A percentile compares a stretch with the other conserved stretches of the same genome.
Evolutionary conservation across 2,888 invertebrate species (phyloP).

Genomic region (Anthophora plumipes): DNA sequence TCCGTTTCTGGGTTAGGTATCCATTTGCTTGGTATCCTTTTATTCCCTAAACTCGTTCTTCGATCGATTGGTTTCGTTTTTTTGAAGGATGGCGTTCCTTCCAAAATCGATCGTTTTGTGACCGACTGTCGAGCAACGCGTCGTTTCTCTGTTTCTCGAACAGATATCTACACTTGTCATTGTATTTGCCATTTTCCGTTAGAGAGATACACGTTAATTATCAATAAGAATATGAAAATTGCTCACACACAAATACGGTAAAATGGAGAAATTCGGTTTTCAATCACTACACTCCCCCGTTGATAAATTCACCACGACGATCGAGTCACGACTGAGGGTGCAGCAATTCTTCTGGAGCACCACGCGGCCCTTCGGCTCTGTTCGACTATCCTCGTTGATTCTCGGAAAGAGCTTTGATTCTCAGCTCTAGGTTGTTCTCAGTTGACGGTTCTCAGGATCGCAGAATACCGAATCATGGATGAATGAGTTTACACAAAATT

Average conservation of each 20-base stretch:
- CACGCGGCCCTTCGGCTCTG: conserved; percentile 80
- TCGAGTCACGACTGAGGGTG: conserved; percentile 82
- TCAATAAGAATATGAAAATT: background rate
- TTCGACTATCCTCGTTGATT: conserved; percentile 73
- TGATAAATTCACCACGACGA: conserved; percentile 74
- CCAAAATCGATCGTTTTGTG: conserved; percentile 45
- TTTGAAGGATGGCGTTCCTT: conserved; percentile 20
- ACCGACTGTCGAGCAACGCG: conserved; percentile 31
- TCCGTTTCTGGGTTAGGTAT: conserved; percentile 20
- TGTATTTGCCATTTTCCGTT: conserved; percentile 39
- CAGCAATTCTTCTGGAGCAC: conserved; percentile 78
- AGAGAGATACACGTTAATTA: background rate
- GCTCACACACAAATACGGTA: background rate
- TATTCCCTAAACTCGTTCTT: conserved; percentile 3
- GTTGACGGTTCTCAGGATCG: background rate
- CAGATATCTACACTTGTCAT: background rate
- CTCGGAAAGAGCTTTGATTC: conserved; percentile 54
- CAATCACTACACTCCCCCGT: too few relatives aligned
- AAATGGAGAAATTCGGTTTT: background rate
- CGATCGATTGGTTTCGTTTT: conserved; percentile 6
- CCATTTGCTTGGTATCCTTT: conserved; percentile 1
- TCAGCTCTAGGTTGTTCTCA: conserved; percentile 29
- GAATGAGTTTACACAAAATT: background rate
- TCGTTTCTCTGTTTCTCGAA: conserved; percentile 13
- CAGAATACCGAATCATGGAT: background rate